Evolutionary conservation across 2,888 invertebrate species (phyloP).

Genomic region (Polyommatus icarus): DNA sequence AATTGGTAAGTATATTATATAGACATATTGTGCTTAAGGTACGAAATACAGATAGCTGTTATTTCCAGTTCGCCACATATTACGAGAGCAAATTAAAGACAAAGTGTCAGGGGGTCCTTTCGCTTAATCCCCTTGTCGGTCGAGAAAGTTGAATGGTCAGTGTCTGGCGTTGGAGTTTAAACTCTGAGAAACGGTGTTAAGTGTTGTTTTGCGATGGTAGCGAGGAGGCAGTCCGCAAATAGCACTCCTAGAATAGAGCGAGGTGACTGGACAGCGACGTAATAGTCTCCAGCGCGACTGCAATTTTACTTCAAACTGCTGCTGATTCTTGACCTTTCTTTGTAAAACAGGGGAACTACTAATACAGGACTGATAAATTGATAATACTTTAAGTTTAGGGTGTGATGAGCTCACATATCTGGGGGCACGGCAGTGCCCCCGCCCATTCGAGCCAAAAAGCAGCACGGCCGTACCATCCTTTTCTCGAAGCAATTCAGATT

Average conservation of each 20-base stretch:
- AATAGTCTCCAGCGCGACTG: conserved; percentile 66
- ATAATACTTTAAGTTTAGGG: too few species aligned
- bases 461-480: too few species aligned
- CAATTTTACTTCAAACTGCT: conserved; percentile 44
- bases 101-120: conserved; percentile 74
- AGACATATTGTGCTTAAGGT: too few species aligned
- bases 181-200: conserved; percentile 53
- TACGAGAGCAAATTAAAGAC: conserved; percentile 74
- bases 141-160: conserved; percentile 53
- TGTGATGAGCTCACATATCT: too few species aligned
- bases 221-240: conserved; percentile 73
- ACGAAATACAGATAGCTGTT: not conserved
- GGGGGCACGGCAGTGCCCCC: too few species aligned
- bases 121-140: conserved; percentile 52
- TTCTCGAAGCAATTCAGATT: too few species aligned
- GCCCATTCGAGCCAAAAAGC: too few species aligned
- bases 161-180: conserved; percentile 42
- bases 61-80: conserved; percentile 34
- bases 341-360: too few species aligned
- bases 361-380: too few species aligned
- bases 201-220: conserved; percentile 57
- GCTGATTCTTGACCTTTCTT: not conserved
- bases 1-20: too few species aligned
- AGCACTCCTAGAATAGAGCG: conserved; percentile 79
- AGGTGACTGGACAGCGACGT: conserved; percentile 72